Evolutionary conservation across 2,113 vertebrate genomes (phyloP).

Genomic region (Phodopus roborovskii): DNA sequence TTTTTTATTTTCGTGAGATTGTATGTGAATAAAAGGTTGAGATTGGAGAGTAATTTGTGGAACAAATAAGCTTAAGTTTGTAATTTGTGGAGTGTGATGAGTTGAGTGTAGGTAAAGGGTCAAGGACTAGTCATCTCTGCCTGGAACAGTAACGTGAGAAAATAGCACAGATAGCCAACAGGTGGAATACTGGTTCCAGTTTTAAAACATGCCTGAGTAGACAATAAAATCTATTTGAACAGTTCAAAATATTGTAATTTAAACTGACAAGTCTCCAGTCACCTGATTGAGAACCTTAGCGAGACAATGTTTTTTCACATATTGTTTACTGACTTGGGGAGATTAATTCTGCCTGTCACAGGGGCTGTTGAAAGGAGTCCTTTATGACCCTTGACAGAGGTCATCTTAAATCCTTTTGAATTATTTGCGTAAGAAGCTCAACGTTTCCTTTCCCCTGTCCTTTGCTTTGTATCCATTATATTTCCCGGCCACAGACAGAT

Average conservation of each 20-base stretch:
- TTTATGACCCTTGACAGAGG: neutral
- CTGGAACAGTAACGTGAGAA: neutral
- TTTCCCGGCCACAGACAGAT: neutral
- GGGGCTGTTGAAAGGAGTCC: neutral
- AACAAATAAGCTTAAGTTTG: neutral
- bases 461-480: constrained; percentile 39
- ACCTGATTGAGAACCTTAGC: neutral
- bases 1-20: neutral
- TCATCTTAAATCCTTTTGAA: constrained; percentile 35
- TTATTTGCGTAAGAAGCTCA: constrained; percentile 19
- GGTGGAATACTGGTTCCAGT: neutral
- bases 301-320: neutral
- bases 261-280: neutral
- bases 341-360: neutral
- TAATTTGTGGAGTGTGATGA: neutral
- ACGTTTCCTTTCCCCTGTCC: neutral
- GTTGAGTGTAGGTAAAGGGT: neutral
- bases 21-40: neutral
- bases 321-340: constrained; percentile 5
- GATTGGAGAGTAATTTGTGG: neutral
- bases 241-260: neutral
- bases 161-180: neutral
- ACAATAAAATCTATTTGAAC: neutral
- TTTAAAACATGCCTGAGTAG: constrained; percentile 14
- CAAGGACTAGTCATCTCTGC: neutral